Base-by-base conservation (phyloP, 2,888 invertebrate genomes). In the Netelia virgata region DNA sequence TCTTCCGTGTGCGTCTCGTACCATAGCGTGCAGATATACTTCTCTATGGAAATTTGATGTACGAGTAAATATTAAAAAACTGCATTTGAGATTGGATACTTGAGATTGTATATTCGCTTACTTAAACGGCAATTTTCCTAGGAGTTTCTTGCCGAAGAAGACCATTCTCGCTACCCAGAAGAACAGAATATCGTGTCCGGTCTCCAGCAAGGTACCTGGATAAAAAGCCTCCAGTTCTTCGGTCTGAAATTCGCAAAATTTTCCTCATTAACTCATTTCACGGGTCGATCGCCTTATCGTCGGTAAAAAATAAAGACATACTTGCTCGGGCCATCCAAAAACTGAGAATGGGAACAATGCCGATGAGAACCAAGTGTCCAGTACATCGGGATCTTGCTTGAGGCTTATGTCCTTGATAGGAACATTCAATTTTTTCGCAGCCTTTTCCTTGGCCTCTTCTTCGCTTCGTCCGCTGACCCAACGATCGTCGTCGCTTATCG, bases 121-220 rank as follows among this genome's bases (percentile, higher is more conserved):
- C 95, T 95, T 97, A 94, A 99, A 99, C 0, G 99, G 99, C 66
- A 99, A 94, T 93, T 97, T 96, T 1, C 97, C 98, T 76, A 98
- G 94, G n/a, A 99, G 94, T 88, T 97, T 96, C 88, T 97, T 97
- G 0, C 99, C 98, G 90, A 99, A 96, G 96, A 99, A 99, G 0
- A 99, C 99, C 99, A 99, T 99, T 84, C 99, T 95, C 0, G 99
- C 99, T 3, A 99, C 99, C 99, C 99, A 99, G 95, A 99, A 99
- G 95, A 99, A 99, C 66, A 99, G 94, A 90, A 99, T 99, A 91
- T 98, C 99, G 92, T 99, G 98, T 0, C 99, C 99, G 0, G 99
- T 99, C 94, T 99, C 99, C 88, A 99, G 94, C 63, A 99, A 93
- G 0, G 97, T 96, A 0, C 98, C 97, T 0, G 99, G 99, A 94